Percentiles rank a stretch among this genome's conserved stretches.
These are phyloP conservation scores for Neomorphus geoffroyi DNA, from an alignment of 2,797 vertebrate genomes.

Conservation along the genomic window DNA sequence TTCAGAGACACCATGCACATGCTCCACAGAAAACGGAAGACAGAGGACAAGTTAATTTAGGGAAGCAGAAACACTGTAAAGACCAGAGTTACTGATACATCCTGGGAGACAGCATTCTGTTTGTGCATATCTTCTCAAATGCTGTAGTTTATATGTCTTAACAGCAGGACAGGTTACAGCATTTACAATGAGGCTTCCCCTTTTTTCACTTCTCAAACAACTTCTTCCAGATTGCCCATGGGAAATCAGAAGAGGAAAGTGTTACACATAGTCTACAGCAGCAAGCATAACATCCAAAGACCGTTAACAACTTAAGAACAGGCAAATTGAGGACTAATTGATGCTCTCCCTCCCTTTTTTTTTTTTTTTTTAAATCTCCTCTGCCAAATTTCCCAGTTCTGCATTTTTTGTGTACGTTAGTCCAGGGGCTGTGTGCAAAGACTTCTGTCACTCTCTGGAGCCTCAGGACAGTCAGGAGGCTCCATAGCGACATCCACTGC, in stretches of 20 bases:
- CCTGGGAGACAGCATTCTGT: neutral
- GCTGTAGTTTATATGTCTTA: neutral
- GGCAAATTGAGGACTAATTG: neutral
- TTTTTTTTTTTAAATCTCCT: neutral
- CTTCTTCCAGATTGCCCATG: neutral
- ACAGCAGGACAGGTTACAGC: neutral
- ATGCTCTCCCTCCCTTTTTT: rapidly evolving
- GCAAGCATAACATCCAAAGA: neutral
- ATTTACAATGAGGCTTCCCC: neutral
- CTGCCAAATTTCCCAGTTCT: neutral
- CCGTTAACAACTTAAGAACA: neutral
- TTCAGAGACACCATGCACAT: neutral
- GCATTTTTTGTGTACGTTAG: no score
- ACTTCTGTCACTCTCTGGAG: neutral
- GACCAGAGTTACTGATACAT: neutral
- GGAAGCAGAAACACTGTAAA: neutral
- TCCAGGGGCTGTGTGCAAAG: neutral
- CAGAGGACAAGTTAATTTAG: neutral
- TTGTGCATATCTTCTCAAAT: neutral
- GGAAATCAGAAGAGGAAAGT: neutral
- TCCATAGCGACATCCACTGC: rapidly evolving
- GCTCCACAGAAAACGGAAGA: neutral
- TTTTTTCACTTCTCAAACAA: neutral
- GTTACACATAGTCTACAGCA: neutral
- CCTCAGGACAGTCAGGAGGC: neutral